Evolutionary conservation across 2,888 invertebrate species (phyloP).

Genomic region (Meghimatium bilineatum): DNA sequence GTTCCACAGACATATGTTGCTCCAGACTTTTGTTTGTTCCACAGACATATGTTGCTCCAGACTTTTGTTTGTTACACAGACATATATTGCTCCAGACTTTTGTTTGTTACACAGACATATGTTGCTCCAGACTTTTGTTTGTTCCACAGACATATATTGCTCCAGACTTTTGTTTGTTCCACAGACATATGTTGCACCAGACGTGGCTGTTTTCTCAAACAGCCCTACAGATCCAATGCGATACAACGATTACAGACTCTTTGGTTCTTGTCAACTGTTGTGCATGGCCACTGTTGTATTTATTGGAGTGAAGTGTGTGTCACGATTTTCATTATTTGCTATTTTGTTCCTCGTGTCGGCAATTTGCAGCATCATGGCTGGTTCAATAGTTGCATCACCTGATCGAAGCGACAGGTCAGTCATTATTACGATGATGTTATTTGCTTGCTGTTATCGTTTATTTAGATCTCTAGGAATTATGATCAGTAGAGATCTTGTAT

Average conservation of each 20-base stretch:
- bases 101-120: too few relatives aligned
- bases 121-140: too few relatives aligned
- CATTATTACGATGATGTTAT: not conserved
- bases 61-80: too few relatives aligned
- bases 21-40: too few relatives aligned
- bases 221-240: slow-evolving; percentile 82
- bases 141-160: too few relatives aligned
- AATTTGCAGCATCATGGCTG: slow-evolving; percentile 95
- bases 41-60: too few relatives aligned
- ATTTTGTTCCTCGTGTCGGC: slow-evolving; percentile 96
- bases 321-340: slow-evolving; percentile 97
- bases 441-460: too few relatives aligned
- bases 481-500: too few relatives aligned
- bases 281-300: slow-evolving; percentile 95
- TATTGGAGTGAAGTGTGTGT: slow-evolving; percentile 98
- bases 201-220: slow-evolving; percentile 92
- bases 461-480: too few relatives aligned
- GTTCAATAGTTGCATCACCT: slow-evolving; percentile 83
- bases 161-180: too few relatives aligned
- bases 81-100: too few relatives aligned
- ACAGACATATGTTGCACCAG: slow-evolving; percentile 77
- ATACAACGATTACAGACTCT: slow-evolving; percentile 97
- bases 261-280: slow-evolving; percentile 91
- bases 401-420: slow-evolving; percentile 62
- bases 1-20: too few relatives aligned